Percentiles rank a stretch among this genome's conserved stretches.
Evolutionary conservation across 2,888 invertebrate genomes (phyloP).

Genomic region (Saturnia japonica): DNA sequence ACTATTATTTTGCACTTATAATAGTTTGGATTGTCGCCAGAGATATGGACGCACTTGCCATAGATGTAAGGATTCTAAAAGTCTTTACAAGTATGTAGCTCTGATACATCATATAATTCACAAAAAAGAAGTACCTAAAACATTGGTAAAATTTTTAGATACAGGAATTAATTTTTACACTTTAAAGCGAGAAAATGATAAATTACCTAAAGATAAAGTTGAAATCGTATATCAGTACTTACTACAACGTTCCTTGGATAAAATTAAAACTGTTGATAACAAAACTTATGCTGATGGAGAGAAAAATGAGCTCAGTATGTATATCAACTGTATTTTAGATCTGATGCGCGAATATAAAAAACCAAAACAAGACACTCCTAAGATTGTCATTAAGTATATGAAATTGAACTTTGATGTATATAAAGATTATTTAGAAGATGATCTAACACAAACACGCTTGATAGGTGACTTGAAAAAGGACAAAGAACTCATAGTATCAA

Average conservation of each 20-base stretch:
- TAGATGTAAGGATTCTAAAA: conserved; percentile 26
- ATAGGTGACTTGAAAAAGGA: too few species aligned
- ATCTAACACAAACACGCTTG: conserved; percentile 23
- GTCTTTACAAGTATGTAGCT: conserved; percentile 38
- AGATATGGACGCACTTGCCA: too few species aligned
- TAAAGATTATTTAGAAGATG: conserved; percentile 18
- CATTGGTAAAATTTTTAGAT: conserved; percentile 31
- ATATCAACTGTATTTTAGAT: conserved; percentile 32
- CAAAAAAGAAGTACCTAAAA: conserved; percentile 40
- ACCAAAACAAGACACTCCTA: conserved; percentile 45
- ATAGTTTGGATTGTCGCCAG: conserved; percentile 41
- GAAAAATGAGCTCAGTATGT: conserved; percentile 29
- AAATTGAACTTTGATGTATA: conserved; percentile 31
- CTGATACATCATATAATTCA: conserved; percentile 50
- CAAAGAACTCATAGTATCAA: too few species aligned
- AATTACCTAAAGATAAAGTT: conserved; percentile 33
- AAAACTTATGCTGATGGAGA: conserved; percentile 32
- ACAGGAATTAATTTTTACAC: conserved; percentile 20
- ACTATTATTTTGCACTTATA: conserved; percentile 48
- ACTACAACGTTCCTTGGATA: conserved; percentile 37
- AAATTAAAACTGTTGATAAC: conserved; percentile 35
- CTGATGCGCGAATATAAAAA: conserved; percentile 41
- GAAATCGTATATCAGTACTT: conserved; percentile 38
- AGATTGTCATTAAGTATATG: conserved; percentile 42
- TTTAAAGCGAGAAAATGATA: conserved; percentile 22